These are phyloP conservation scores for Halcyon chelicuti DNA, from an alignment of 2,797 vertebrate genomes.

Conservation along the genomic window DNA sequence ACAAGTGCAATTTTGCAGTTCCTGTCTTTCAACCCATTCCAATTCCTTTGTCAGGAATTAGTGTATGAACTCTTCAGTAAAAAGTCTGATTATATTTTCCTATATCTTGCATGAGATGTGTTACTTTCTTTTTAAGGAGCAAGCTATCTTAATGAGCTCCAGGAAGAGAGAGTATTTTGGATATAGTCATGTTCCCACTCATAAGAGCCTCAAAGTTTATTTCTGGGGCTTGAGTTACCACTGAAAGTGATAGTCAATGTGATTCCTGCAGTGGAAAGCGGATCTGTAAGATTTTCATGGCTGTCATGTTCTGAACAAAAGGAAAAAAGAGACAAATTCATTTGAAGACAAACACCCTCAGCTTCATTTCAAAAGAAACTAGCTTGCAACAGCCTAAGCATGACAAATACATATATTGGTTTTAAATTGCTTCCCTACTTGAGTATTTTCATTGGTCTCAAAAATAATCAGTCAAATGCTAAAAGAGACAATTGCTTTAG, in stretches of 20 bases:
- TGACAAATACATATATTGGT: not conserved
- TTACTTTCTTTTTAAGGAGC: not conserved
- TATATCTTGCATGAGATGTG: not conserved
- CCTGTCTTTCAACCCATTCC: not conserved
- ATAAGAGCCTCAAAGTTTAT: not conserved
- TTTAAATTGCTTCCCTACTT: not conserved
- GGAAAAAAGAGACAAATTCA: not conserved
- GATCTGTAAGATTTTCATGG: not conserved
- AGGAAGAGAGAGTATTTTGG: not conserved
- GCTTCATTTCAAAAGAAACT: not conserved
- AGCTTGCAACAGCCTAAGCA: not conserved
- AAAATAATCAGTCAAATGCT: not conserved
- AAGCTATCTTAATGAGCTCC: not conserved
- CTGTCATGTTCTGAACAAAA: not conserved
- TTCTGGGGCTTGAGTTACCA: not conserved
- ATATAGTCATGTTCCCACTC: not conserved
- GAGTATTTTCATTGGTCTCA: not conserved
- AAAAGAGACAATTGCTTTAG: not conserved
- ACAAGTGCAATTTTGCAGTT: not conserved
- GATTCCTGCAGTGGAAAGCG: not conserved
- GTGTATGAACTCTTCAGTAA: not conserved
- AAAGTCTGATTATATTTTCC: not conserved
- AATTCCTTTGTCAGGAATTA: not conserved
- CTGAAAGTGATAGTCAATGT: not conserved
- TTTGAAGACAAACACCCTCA: not conserved